Base-by-base conservation (phyloP, 1,140 invertebrate species). In the Penaeus chinensis region DNA sequence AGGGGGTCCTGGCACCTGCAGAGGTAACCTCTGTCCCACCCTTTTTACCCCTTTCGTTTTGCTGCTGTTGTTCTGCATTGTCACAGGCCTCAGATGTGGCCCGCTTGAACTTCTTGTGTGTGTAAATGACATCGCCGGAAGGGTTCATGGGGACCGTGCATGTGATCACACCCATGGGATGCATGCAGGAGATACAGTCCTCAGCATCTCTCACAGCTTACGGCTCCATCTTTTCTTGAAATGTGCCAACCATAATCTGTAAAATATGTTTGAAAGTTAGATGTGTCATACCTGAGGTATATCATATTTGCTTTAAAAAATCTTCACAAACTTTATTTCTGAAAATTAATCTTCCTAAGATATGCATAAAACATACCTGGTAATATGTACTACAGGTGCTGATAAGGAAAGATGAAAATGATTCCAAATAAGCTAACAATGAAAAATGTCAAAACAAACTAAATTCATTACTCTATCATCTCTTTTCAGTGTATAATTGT, bases 71-170 rank as follows among this genome's bases (percentile, higher is more conserved):
- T 84, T 89, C 78, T 22, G 62, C 65, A 76, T 66, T 88, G 66
- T 84, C 78, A 54, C 84, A 89, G 74, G 85, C 82, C 84, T 90
- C 87, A 82, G 86, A 79, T 83, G 90, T 91, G 76, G 90, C 94
- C 92, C 97, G 96, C 92, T 97, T 97, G 92, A 97, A 97, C 92
- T 97, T 97, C 92, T 97, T 97, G 92, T 97, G 96, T 92, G 96
- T 93, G 93, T 97, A 97, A 76, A 82, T 89, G 85, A 89, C 89
- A 88, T 90, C 84, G 82, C 79, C 84, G 62, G 88, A 66, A 22
- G 88, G 80, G 89, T 86, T 90, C 89, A 90, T 90, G 88, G 85
- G 88, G 88, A 69, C 82, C 77, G 74, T 61, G 62, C 77, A 88
- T 80, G 84, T 87, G 60, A 85, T 86, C 88, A 90, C 84, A 89